Conservation (phyloP, 2,113 vertebrate species). For the Etia nguti region DNA sequence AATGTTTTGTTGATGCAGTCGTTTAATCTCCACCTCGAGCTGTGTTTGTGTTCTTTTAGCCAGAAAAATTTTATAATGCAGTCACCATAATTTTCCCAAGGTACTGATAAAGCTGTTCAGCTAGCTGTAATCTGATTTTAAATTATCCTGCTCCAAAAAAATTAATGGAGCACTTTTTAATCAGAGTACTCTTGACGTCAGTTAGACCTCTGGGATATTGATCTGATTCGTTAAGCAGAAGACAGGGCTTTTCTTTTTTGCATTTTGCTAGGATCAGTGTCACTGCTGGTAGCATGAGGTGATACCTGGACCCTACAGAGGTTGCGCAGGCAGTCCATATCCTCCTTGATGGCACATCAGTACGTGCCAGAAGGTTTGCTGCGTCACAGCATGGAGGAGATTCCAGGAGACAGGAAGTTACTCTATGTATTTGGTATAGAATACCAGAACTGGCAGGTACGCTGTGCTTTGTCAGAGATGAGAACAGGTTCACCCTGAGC, state of each 20-base stretch:
- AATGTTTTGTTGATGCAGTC: neutral
- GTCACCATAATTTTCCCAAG: neutral
- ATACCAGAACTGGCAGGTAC: neutral
- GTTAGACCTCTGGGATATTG: neutral
- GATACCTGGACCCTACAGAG: neutral
- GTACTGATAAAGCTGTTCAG: neutral
- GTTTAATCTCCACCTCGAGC: neutral
- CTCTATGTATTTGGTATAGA: neutral
- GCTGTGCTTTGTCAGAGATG: neutral
- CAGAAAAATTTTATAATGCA: neutral
- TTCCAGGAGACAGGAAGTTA: neutral
- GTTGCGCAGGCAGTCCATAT: neutral
- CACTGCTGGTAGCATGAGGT: neutral
- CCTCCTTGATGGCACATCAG: neutral
- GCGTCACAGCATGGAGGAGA: neutral
- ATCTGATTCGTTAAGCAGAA: neutral
- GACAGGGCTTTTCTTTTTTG: neutral
- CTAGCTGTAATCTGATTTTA: neutral
- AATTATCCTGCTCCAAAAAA: neutral
- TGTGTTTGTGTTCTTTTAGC: neutral
- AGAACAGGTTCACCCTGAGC: neutral
- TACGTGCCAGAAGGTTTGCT: neutral
- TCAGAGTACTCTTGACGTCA: neutral
- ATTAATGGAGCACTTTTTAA: neutral
- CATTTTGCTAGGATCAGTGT: neutral